A percentile compares a stretch with the other conserved stretches of the same genome.
phyloP scores from a whole-genome alignment of 1,140 invertebrate species.

The Macrobrachium rosenbergii region DNA sequence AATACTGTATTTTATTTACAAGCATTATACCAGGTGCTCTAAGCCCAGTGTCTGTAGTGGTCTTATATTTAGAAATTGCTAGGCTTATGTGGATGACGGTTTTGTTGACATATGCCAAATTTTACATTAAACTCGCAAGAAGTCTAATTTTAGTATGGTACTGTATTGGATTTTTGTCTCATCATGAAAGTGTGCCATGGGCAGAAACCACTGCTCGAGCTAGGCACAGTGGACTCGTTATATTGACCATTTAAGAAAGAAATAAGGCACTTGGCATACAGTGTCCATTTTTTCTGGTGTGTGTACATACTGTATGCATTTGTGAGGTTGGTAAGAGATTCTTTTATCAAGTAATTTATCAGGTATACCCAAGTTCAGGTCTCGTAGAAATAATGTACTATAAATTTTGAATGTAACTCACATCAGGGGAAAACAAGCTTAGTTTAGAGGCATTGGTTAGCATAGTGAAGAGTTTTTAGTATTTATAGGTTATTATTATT shows the following conservation, averaged over 20 bases:
- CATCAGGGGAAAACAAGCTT: conserved; percentile 30
- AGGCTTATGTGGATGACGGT: conserved; percentile 57
- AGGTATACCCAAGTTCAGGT: conserved; percentile 50
- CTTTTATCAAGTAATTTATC: conserved; percentile 31
- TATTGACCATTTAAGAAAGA: conserved; percentile 48
- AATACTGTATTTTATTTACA: conserved; percentile 62
- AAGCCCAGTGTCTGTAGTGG: conserved; percentile 63
- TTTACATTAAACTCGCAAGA: conserved; percentile 52
- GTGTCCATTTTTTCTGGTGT: conserved; percentile 40
- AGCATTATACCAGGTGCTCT: conserved; percentile 63
- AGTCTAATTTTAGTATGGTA: conserved; percentile 46
- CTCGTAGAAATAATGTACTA: conserved; percentile 29
- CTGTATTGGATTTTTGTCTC: conserved; percentile 7
- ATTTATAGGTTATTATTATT: not conserved
- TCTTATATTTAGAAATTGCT: conserved; percentile 60
- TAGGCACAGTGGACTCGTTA: conserved; percentile 57
- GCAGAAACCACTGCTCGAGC: conserved; percentile 49
- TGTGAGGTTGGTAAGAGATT: conserved; percentile 7
- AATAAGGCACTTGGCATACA: conserved; percentile 37
- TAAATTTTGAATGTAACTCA: conserved; percentile 40
- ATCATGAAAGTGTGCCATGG: conserved; percentile 46
- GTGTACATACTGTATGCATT: conserved; percentile 37
- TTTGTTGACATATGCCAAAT: conserved; percentile 51
- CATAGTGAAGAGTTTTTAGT: not conserved
- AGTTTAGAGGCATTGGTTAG: conserved; percentile 1